Conservation (phyloP, 2,888 invertebrate species). For the Operophtera brumata region DNA sequence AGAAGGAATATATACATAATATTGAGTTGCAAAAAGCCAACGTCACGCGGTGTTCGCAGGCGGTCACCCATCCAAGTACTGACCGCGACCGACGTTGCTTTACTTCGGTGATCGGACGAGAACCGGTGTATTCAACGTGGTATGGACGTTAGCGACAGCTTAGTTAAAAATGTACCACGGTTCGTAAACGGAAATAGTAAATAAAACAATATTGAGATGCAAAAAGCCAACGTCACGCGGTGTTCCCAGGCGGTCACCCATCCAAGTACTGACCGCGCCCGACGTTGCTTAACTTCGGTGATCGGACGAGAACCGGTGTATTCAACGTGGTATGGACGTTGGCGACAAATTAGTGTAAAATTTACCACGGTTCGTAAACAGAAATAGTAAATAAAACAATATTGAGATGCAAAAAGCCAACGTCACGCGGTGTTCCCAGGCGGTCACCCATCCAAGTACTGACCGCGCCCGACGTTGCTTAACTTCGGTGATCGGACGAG, state of each 20-base stretch:
- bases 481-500: constrained; percentile 75
- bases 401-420: constrained; percentile 55
- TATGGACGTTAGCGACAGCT: constrained; percentile 55
- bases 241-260: constrained; percentile 65
- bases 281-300: constrained; percentile 73
- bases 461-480: constrained; percentile 72
- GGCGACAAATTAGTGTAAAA: too few relatives aligned
- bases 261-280: constrained; percentile 66
- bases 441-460: constrained; percentile 65
- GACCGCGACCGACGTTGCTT: constrained; percentile 71
- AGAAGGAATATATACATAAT: too few relatives aligned
- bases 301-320: constrained; percentile 40
- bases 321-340: constrained; percentile 28
- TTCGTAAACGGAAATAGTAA: too few relatives aligned
- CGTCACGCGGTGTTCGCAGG: constrained; percentile 56
- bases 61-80: constrained; percentile 65
- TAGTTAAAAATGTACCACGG: not conserved
- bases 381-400: too few relatives aligned
- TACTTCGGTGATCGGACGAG: constrained; percentile 74
- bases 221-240: constrained; percentile 57
- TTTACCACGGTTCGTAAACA: too few relatives aligned
- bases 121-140: constrained; percentile 68
- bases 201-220: not conserved
- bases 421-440: constrained; percentile 58
- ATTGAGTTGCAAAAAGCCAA: constrained; percentile 24